Base-by-base conservation (phyloP, 1,140 invertebrate genomes). In the Conus ventricosus region DNA sequence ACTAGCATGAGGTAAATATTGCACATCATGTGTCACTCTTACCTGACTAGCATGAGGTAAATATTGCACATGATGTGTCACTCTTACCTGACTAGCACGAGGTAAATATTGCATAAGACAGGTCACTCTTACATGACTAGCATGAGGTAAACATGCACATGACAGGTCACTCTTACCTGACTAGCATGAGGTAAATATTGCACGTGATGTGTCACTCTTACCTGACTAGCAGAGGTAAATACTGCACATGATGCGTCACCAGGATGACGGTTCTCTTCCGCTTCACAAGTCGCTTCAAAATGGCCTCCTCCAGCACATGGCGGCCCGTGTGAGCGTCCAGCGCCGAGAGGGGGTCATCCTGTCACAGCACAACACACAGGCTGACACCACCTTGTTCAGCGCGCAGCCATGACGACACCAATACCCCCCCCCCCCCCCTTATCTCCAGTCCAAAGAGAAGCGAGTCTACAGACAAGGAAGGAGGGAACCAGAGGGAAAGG, bases 341-440 rank as follows among this genome's bases (percentile, higher is more conserved):
- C 13, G 99, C 98, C 93, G 98, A 98, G 23, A 99, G 96, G 4
- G 99, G 98, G 96, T 99, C 99, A 94, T 99, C 99, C 90, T 99
- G 95, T 91, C 98, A 97, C 67, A 78, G 85, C 20, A 89, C n/a
- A 85, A 88, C 39, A 39, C 39, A 39, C 0, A 39, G 39, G 39
- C 39, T 39, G 39, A 39, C 39, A 39, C 39, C 39, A 39, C 39
- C 15, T 1, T 71, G n/a, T 15, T 71, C n/a, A 71, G n/a, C 63
- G n/a, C 63, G 63, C n/a, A 15, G 39, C 63, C 63, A 17, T 4
- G 15, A 17, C 15, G 15, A 71, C 63, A 71, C 63, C 4, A 4
- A 71, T 17, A 15, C 15, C 63, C 63, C n/a, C 63, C 63, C 1
- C 15, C 15, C 15, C 63, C n/a, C n/a, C n/a, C n/a, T n/a, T n/a